phyloP scores from a whole-genome alignment of 2,797 vertebrate genomes.

The Oryzias dopingdopingensis region DNA sequence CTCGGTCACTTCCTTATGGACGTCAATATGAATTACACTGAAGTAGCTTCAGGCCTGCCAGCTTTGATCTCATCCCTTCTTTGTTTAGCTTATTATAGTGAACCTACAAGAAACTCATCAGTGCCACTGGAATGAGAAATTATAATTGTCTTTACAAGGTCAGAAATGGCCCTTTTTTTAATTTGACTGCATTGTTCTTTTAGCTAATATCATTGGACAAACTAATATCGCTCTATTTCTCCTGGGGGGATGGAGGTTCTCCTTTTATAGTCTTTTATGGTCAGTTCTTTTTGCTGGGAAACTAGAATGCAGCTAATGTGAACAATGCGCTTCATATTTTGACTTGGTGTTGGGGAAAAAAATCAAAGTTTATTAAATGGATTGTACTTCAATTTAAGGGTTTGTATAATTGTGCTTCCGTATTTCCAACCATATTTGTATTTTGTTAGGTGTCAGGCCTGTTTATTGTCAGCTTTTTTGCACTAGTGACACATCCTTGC shows the following conservation, averaged over 20 bases:
- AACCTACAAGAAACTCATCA: constrained; percentile 71
- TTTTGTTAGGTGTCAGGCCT: too few species aligned
- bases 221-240: constrained; percentile 51
- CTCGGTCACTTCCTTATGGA: constrained; percentile 53
- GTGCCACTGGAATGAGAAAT: constrained; percentile 45
- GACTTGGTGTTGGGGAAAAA: constrained; percentile 8
- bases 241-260: constrained; percentile 27
- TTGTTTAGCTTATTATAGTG: constrained; percentile 71
- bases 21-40: constrained; percentile 61
- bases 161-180: constrained; percentile 60
- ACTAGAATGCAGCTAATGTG: too few species aligned
- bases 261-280: constrained; percentile 45
- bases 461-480: too few species aligned
- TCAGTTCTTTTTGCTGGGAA: constrained; percentile 4
- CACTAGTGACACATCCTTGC: too few species aligned
- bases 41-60: constrained; percentile 37
- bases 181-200: constrained; percentile 63
- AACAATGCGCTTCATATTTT: too few species aligned
- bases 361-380: not conserved
- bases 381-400: too few species aligned
- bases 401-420: too few species aligned
- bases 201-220: constrained; percentile 63
- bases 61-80: constrained; percentile 63
- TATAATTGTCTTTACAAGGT: constrained; percentile 77
- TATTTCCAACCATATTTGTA: too few species aligned